These are phyloP conservation scores for Pogonocichla stellata DNA, from an alignment of 2,113 vertebrate genomes.

Conservation along the genomic window DNA sequence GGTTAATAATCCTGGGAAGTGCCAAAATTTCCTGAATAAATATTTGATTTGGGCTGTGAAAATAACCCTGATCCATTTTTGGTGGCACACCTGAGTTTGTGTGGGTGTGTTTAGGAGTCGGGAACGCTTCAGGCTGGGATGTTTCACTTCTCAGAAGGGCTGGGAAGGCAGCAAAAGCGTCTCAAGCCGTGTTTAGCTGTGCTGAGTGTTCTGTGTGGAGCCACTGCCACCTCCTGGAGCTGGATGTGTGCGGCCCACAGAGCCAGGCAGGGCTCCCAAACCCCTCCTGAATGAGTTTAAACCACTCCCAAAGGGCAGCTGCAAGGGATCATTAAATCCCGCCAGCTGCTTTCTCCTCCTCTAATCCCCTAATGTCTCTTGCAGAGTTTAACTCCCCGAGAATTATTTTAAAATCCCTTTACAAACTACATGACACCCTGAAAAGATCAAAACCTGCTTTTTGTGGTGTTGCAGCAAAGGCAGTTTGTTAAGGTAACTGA, in stretches of 20 bases:
- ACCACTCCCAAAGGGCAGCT: neutral
- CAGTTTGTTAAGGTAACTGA: neutral
- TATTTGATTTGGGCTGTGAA: neutral
- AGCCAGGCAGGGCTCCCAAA: fast-evolving
- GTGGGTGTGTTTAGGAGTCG: fast-evolving
- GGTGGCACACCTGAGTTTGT: fast-evolving
- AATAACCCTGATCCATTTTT: neutral
- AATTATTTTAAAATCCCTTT: neutral
- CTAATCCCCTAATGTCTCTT: neutral
- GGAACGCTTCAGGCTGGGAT: neutral
- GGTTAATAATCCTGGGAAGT: neutral
- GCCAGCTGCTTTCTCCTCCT: neutral
- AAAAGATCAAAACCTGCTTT: neutral
- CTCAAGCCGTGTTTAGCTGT: fast-evolving
- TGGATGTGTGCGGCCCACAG: fast-evolving
- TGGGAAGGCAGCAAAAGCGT: fast-evolving
- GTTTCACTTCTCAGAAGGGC: fast-evolving
- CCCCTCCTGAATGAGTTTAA: neutral
- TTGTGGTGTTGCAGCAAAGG: neutral
- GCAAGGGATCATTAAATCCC: fast-evolving
- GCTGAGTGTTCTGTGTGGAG: neutral
- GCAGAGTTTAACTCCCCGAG: neutral
- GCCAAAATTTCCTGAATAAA: neutral
- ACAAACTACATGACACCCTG: neutral
- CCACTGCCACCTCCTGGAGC: slow-evolving; percentile 36